Base-by-base conservation (phyloP, 2,113 vertebrate species). In the Terrapene triunguis region DNA sequence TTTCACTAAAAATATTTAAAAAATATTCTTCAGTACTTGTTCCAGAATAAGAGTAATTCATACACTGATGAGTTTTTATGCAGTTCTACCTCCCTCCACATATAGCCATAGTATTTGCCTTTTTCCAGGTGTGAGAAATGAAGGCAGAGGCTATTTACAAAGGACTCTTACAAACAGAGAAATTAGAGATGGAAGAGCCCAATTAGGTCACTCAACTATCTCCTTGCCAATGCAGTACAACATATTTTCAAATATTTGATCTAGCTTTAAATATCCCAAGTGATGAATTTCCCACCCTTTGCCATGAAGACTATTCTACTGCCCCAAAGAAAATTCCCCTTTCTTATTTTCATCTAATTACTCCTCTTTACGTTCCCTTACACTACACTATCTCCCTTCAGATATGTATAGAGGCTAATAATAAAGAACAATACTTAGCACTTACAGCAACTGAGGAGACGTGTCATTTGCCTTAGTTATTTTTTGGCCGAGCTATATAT, bases 71-170 rank as follows among this genome's bases (percentile, higher is more conserved):
- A 29, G 24, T 2, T 81, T 93, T 94, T 89, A 83, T 79, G 44
- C n/a, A 78, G 82, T 29, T 74, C 79, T 74, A 48, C 9, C 24
- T 89, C 51, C 62, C 78, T 80, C 9, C 42, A 50, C 24, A 76
- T 47, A 82, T 88, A 32, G 74, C 57, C 69, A n/a, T 55, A 51
- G 21, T 47, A 54, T 92, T 94, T 82, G 3, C 44, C 92, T 85
- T 93, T 51, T 89, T 85, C 35, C 48, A 88, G 87, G 14, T n/a
- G 38, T 53, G 47, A 83, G 24, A 87, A 53, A 50, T 22, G 16
- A 94, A 94, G 90, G 35, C 8, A 90, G 88, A 91, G 3, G 4
- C 25, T n/a, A 96, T 6, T 78, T 87, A 83, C 88, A 78, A 82
- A 92, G 81, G n/a, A 88, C 54, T 80, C 0, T 2, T 12, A 62